Base-by-base conservation (phyloP, 2,113 vertebrate species). In the Sarotherodon lohbergeri region DNA sequence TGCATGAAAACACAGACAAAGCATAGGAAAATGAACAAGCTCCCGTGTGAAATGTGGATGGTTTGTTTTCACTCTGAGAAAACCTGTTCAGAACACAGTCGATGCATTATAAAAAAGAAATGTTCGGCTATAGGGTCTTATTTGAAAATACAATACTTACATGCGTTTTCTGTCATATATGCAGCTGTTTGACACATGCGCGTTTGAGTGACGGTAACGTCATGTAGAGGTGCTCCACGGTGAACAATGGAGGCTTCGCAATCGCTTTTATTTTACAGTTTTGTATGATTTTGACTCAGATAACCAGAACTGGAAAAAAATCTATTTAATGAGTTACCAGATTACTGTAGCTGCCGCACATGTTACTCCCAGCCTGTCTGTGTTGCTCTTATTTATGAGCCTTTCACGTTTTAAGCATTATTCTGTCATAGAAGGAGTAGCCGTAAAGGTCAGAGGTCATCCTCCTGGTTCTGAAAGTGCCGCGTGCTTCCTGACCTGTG, bases 261-360 rank as follows among this genome's bases (percentile, higher is more conserved):
- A 10, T 24, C 1, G 43, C 12, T 43, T 43, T 16, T 14, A 71
- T 16, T 27, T 27, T 16, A 71, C 32, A 22, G 66, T 22, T 0
- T 71, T 27, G 39, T 71, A 14, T 24, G 7, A 27, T 43, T 66
- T 66, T 36, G 17, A 66, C 32, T 36, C 32, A 63, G 17, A 34
- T 34, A 63, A 63, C 4, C 61, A 36, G 61, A 36, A 66, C 0
- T 36, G 32, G 9, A 4, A n/a, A n/a, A 56, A 36, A 36, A 63
- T 3, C 0, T 63, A 36, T 39, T 66, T n/a, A 66, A 39, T 0
- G 34, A n/a, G 61, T n/a, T 66, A 39, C 34, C 39, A 46, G 66
- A 27, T 73, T 43, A 46, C 66, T 43, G 39, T 71, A 1, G 66
- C 12, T 9, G 12, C 39, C n/a, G 39, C n/a, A 6, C 22, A 73